Base-by-base conservation (phyloP, 2,888 invertebrate genomes). In the Drosophila fulvimacula region DNA sequence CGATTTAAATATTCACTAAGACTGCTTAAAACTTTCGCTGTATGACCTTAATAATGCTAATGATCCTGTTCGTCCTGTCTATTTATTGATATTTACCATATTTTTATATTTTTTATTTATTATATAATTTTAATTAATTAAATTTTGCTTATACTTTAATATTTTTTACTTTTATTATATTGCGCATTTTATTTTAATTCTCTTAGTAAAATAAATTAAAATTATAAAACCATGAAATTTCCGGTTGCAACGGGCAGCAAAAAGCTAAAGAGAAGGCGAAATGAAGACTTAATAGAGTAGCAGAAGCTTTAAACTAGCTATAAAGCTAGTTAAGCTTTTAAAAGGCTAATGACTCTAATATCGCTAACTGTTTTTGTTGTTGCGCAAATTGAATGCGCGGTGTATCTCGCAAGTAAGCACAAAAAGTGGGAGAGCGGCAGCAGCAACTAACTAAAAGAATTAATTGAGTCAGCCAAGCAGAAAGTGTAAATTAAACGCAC, bases 381-480 rank as follows among this genome's bases (percentile, higher is more conserved):
- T 76, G 76, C 70, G 59, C 46, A 69, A 69, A 69, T 36, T 62
- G 21, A 57, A 44, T 58, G 65, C 30, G 49, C 17, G 34, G 52
- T 38, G 57, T 59, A 46, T 65, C 56, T 66, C 59, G 55, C 69
- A 84, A 82, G 82, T 82, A 88, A 76, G 76, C 63, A 66, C 58
- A 73, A 64, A 61, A 80, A 59, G 59, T 77, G 69, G 60, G 63
- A 70, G 79, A 73, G 71, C 69, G 69, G 38, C 67, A 24, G 56
- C 52, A 62, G 69, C 49, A 60, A 73, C 46, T 46, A 81, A 74
- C 74, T 60, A 77, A 81, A 76, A 69, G 75, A 88, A 86, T 87
- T 86, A 86, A 89, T 86, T 86, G 85, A 86, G 78, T 79, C 89
- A 88, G 76, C 85, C 75, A 82, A 86, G 87, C 89, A 81, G 81